A percentile compares a stretch with the other conserved stretches of the same genome.
phyloP scores from a whole-genome alignment of 2,797 vertebrate genomes.

The Sorex maritimensis region DNA sequence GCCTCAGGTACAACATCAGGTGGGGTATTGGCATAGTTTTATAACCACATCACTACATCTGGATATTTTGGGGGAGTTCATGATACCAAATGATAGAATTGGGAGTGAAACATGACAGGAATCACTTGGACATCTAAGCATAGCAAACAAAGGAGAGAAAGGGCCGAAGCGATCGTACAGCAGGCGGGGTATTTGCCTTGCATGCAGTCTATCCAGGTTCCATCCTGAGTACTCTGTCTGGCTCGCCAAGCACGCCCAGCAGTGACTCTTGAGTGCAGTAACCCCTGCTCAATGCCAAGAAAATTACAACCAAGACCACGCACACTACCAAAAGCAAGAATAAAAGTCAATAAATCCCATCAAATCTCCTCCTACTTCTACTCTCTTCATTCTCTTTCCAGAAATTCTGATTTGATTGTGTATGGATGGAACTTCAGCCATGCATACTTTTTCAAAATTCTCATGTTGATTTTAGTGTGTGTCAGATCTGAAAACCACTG shows the following conservation, averaged over 20 bases:
- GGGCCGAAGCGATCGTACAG: too few species aligned
- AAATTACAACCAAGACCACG: too few species aligned
- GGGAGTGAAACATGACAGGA: neutral
- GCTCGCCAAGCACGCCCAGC: too few species aligned
- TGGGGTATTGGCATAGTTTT: too few species aligned
- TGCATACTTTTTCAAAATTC: neutral
- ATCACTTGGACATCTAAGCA: neutral
- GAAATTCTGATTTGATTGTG: slow-evolving; percentile 35
- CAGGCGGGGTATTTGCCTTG: too few species aligned
- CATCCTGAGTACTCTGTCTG: too few species aligned
- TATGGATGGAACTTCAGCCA: neutral
- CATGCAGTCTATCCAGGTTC: too few species aligned
- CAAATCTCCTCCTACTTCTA: neutral
- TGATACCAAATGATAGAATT: neutral
- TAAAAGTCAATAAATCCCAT: neutral
- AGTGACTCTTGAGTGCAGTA: too few species aligned
- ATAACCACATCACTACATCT: neutral
- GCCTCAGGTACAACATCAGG: too few species aligned
- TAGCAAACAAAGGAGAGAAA: neutral
- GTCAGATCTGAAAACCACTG: slow-evolving; percentile 1
- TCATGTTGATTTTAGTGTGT: neutral
- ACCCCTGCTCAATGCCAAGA: too few species aligned
- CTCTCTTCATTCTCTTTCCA: slow-evolving; percentile 36
- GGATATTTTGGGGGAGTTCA: neutral
- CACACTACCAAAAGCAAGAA: neutral